Conservation (phyloP, 2,888 invertebrate genomes). For the Acronicta aceris region DNA sequence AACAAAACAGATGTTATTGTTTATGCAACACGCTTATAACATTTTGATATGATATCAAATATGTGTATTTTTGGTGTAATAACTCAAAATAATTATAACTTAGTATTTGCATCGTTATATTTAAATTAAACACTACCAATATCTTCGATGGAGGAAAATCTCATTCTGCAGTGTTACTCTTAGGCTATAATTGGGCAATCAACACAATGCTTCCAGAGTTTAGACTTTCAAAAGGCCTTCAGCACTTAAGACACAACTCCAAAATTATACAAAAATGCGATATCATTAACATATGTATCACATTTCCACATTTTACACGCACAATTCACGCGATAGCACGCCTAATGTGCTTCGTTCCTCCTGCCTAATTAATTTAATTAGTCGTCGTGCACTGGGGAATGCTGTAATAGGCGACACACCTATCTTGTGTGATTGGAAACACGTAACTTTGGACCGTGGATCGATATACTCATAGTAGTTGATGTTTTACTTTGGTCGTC, state of each 20-base stretch:
- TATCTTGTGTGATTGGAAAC: slow-evolving; percentile 54
- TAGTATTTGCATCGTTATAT: too few species aligned
- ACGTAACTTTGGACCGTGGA: slow-evolving; percentile 25
- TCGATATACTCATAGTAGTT: slow-evolving; percentile 26
- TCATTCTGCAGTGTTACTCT: neutral
- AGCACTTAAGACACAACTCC: neutral
- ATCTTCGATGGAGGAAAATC: too few species aligned
- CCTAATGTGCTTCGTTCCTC: slow-evolving; percentile 69
- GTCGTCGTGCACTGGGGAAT: slow-evolving; percentile 64
- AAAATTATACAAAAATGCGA: slow-evolving; percentile 18
- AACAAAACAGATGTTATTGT: too few species aligned
- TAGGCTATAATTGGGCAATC: slow-evolving; percentile 3
- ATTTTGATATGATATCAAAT: too few species aligned
- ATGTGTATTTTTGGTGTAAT: too few species aligned
- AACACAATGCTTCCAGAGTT: neutral
- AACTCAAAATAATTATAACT: too few species aligned
- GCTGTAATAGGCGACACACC: slow-evolving; percentile 67
- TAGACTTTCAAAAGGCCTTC: slow-evolving; percentile 37
- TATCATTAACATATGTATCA: slow-evolving; percentile 45
- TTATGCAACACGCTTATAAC: too few species aligned
- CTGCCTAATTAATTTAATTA: slow-evolving; percentile 78
- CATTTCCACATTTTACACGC: slow-evolving; percentile 53
- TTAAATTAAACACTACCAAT: too few species aligned
- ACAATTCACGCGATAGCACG: slow-evolving; percentile 55
- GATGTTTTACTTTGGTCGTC: neutral